Percentiles rank a stretch among this genome's conserved stretches.
Evolutionary conservation across 2,113 vertebrate genomes (phyloP).

Genomic region (Rhabdornis inornatus): DNA sequence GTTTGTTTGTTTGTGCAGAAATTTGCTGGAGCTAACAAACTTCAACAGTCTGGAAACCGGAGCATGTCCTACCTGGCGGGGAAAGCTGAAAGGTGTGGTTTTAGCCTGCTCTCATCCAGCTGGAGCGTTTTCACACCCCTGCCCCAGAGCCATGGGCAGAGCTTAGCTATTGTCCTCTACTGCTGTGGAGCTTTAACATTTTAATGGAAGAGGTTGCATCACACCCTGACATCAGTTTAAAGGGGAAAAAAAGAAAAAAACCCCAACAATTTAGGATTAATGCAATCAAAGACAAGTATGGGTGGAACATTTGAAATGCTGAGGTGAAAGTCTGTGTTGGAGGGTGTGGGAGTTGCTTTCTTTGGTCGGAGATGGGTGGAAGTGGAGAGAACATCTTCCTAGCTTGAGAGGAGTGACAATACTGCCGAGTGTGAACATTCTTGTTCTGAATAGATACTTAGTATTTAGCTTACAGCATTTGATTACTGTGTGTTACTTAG

Average conservation of each 20-base stretch:
- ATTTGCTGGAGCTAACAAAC: constrained; percentile 74
- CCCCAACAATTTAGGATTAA: neutral
- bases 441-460: neutral
- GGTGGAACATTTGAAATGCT: neutral
- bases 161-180: neutral
- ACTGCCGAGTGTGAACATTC: neutral
- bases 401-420: neutral
- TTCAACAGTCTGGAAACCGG: constrained; percentile 75
- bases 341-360: neutral
- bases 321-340: neutral
- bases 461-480: neutral
- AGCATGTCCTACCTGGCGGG: constrained; percentile 88
- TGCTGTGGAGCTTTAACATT: neutral
- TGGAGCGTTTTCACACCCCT: neutral
- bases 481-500: neutral
- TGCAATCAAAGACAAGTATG: neutral
- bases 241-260: neutral
- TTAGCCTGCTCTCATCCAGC: neutral
- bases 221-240: neutral
- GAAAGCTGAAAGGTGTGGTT: constrained; percentile 84
- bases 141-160: neutral
- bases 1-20: constrained; percentile 71
- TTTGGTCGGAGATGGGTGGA: neutral
- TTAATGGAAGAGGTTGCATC: neutral
- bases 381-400: neutral